Evolutionary conservation across 2,113 vertebrate species (phyloP), one percentile per base, ranked within the genome.

Genomic region (Mormyrus iriodes): DNA sequence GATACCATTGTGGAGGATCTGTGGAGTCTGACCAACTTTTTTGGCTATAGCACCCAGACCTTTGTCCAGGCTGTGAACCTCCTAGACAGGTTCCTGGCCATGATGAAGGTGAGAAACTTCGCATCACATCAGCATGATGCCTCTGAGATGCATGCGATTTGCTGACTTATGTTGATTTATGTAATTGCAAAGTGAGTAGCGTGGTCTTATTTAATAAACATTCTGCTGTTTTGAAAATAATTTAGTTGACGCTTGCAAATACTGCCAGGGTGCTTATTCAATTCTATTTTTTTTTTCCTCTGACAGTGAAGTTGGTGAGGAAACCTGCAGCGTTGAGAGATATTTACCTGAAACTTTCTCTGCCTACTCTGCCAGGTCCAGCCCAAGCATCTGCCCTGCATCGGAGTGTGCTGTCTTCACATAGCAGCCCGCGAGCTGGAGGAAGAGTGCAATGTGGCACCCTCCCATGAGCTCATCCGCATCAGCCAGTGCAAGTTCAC

Each of bases 401-500:
- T 99, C 93, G 97, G 98, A 89, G 95, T 99, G 39, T 96, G 97
- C 93, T 99, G 98, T 91, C 97, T 99, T 87, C 96, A 98, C 86
- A 94, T 99, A 93, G 97, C 98, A 15, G 97, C 97, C 92, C 95
- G 94, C 48, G 96, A 96, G 24, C 95, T 97, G 0, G 97, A 99
- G 92, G 96, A 98, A 88, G 97, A 98, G 94, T 97, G 97, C 95
- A 94, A 97, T 83, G 90, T 98, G 92, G 96, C 97, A 0, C 94
- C 97, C 89, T 94, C 94, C n/a, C 96, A 96, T 1, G 98, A 99
- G 91, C 95, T 99, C 89, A 98, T 99, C 93, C 97, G 98, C 44
- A 99, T 99, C 90, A 97, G 98, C 91, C 98, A 99, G 89, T 97
- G 97, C 94, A 96, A 98, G 94, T 99, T 98, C 94, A 99, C 97